Evolutionary conservation across 2,888 invertebrate genomes (phyloP), one percentile per base, ranked within the genome.

Genomic region (Latrodectus hesperus): DNA sequence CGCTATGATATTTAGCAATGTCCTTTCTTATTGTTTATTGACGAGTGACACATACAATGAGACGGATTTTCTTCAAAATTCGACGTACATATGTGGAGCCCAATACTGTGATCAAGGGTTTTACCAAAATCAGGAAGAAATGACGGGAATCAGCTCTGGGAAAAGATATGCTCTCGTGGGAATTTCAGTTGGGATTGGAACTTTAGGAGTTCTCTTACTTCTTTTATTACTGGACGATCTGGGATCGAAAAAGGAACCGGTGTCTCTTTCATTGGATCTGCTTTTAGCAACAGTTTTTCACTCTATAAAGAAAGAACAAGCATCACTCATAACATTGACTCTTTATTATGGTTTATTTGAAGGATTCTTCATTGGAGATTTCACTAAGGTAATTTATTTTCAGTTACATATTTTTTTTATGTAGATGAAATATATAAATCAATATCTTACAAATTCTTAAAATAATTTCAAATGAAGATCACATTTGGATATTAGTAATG

Each of bases 281-380:
- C 93, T 97, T 10, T 95, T 96, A 16, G 97, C 97, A 17, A 98
- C 99, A 0, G 95, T 96, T 89, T 96, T 95, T 92, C 98, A 98
- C 92, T 93, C 98, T 91, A 96, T 96, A 93, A 96, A 98, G 92
- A 96, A 96, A 0, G 96, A 97, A 91, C 98, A 98, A 91, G 96
- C 98, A 91, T 94, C 99, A 5, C 94, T 99, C 64, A 97, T 99
- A 89, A 98, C 98, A 1, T 95, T 99, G 90, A 99, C 99, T 0
- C 93, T 99, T 78, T 99, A 97, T 95, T 98, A 98, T 91, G 99
- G 99, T 86, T 96, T 99, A 95, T 98, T 99, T 92, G 98, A 99
- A 92, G 99, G 98, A 0, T 99, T 98, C 93, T 96, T 98, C 90
- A 96, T 96, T 17, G 98, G 98, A 1, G 93, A 93, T 71, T 94